Evolutionary conservation across 2,113 vertebrate species (phyloP), one percentile per base, ranked within the genome.

Genomic region (Bombycilla garrulus): DNA sequence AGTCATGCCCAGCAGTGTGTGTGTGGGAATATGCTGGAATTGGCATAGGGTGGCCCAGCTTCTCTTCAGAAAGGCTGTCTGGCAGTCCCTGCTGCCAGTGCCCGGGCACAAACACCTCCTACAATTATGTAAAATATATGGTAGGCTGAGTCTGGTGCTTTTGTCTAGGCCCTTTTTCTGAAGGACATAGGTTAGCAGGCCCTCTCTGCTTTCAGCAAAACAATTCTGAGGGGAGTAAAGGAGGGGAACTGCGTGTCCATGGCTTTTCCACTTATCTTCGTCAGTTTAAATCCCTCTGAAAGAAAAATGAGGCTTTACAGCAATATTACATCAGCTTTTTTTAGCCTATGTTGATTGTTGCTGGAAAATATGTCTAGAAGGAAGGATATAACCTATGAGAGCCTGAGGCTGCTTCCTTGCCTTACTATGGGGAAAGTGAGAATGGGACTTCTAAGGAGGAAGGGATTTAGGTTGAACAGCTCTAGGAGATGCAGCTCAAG

Each of bases 11-110:
- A 54, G n/a, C 0, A 5, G 12, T 15, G 26, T 6, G 5, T 31
- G 5, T 3, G 15, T 1, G 48, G 62, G 81, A 38, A 22, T 28
- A 1, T 2, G 22, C 9, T 45, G 44, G 44, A 86, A 44, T 33
- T 9, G 3, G 6, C 8, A 5, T 0, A 0, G 10, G 24, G 17
- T 57, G 51, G 33, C 5, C 16, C 0, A 0, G 21, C 10, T 0
- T 1, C 36, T 79, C 36, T 61, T 58, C 4, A 7, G 29, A 80
- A 25, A 21, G 17, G 12, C 38, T 3, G 1, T 19, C 28, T 6
- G 5, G 26, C 20, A 57, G 61, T 3, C 10, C 9, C n/a, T 0
- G 0, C 23, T 61, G 33, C 17, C 50, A 69, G 8, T 1, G 4
- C 38, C 35, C 65, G 24, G 5, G 23, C 62, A 67, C 1, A 2